phyloP scores from a whole-genome alignment of 1,140 invertebrate genomes.

The Phenacoccus solenopsis region DNA sequence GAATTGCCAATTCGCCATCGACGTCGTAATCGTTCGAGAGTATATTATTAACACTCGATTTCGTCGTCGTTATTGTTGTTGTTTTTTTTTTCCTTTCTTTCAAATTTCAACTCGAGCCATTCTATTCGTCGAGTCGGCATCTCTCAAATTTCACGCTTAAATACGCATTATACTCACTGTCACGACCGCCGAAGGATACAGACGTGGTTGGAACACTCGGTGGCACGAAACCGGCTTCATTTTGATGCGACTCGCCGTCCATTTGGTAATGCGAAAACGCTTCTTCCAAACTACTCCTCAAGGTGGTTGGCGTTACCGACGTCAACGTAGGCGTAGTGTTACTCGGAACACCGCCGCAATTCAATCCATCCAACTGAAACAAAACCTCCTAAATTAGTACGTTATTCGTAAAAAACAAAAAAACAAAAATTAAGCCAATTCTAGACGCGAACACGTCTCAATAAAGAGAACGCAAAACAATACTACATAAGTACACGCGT shows the following conservation, averaged over 20 bases:
- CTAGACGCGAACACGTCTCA: not conserved
- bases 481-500: too few species aligned
- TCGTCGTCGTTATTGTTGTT: not conserved
- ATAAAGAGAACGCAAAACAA: too few species aligned
- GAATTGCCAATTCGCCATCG: too few species aligned
- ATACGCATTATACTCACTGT: not conserved
- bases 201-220: conserved; percentile 35
- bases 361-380: conserved; percentile 69
- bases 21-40: too few species aligned
- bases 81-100: not conserved
- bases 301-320: conserved; percentile 73
- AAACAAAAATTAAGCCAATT: not conserved
- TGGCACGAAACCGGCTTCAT: conserved; percentile 83
- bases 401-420: not conserved
- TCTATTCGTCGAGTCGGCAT: too few species aligned
- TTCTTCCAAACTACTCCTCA: conserved; percentile 57
- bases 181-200: not conserved
- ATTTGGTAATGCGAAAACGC: too few species aligned
- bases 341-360: conserved; percentile 73
- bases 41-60: too few species aligned
- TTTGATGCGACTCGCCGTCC: conserved; percentile 54
- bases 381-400: conserved; percentile 28
- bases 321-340: conserved; percentile 66
- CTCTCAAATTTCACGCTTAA: not conserved
- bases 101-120: too few species aligned